These are phyloP conservation scores for Podabrus alpinus DNA, from an alignment of 2,888 invertebrate genomes.

Conservation along the genomic window DNA sequence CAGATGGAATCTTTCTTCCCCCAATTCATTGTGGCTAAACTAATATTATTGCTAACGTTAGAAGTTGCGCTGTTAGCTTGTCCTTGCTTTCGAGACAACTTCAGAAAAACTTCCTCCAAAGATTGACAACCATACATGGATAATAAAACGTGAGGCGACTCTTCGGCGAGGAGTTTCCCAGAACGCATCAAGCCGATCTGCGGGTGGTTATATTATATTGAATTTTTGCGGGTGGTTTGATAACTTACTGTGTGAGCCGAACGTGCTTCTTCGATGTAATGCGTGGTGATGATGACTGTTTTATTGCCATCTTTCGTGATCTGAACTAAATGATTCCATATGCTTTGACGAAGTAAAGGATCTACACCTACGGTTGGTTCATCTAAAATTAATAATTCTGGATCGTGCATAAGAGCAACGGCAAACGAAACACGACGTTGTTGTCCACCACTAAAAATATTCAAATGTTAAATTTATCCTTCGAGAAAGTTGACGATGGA, in stretches of 20 bases:
- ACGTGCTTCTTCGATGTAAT: slow-evolving; percentile 94
- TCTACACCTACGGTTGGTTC: slow-evolving; percentile 94
- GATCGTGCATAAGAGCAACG: slow-evolving; percentile 90
- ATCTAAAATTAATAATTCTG: slow-evolving; percentile 87
- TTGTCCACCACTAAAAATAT: slow-evolving; percentile 77
- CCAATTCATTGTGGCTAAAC: slow-evolving; percentile 80
- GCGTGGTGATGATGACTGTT: slow-evolving; percentile 90
- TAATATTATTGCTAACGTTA: slow-evolving; percentile 77
- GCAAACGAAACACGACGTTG: slow-evolving; percentile 90
- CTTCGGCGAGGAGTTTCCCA: slow-evolving; percentile 88
- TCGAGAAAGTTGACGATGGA: background rate
- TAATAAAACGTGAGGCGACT: slow-evolving; percentile 82
- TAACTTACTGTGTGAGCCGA: slow-evolving; percentile 83
- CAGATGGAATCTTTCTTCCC: slow-evolving; percentile 80
- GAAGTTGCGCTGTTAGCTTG: slow-evolving; percentile 58
- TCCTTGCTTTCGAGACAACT: slow-evolving; percentile 81
- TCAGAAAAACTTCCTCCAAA: slow-evolving; percentile 91
- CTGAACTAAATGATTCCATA: slow-evolving; percentile 91
- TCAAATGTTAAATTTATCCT: background rate
- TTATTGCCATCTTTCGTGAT: slow-evolving; percentile 89
- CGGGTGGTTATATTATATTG: slow-evolving; percentile 21
- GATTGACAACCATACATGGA: slow-evolving; percentile 82
- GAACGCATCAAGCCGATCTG: slow-evolving; percentile 95
- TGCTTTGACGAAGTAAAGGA: slow-evolving; percentile 86
- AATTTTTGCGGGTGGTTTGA: background rate